A percentile compares a stretch with the other conserved stretches of the same genome.
Conservation (phyloP, 2,113 vertebrate genomes). For the Ovis aries region ARS-UI_Ramb_v3.0 NC_056080.1:137182501-137183000, state of each 20-base stretch:
- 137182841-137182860: conserved; percentile 6
- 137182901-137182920: not conserved
- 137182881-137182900: conserved; percentile 9
- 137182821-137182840: conserved; percentile 12
- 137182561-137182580: no score
- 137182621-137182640: not conserved
- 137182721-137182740: conserved; percentile 15
- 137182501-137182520: no score
- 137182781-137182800: conserved; percentile 2
- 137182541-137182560: no score
- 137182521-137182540: no score
- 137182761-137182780: not conserved
- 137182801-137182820: conserved; percentile 45
- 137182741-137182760: conserved; percentile 28
- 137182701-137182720: not conserved
- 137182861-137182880: not conserved
- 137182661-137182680: conserved; percentile 15
- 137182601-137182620: no score
- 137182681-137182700: conserved; percentile 17
- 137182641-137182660: not conserved
- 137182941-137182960: conserved; percentile 26
- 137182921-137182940: not conserved
- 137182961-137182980: not conserved
- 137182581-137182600: no score
- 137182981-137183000: not conserved